Conservation (phyloP, 2,797 vertebrate genomes). For the Glyptemys insculpta region DNA sequence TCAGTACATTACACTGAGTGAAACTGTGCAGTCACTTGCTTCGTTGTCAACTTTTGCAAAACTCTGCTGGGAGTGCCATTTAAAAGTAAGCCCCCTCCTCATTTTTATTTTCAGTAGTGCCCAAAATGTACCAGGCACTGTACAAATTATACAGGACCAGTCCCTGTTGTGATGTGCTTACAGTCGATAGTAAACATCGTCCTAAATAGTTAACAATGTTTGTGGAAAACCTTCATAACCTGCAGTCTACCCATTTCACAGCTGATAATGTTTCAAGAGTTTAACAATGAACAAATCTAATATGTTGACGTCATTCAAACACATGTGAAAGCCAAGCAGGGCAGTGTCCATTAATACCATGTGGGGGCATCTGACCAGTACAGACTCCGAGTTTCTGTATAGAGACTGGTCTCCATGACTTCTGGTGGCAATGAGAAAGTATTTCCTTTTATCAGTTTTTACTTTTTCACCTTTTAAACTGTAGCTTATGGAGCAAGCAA, state of each 20-base stretch:
- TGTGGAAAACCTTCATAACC: background rate
- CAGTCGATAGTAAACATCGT: background rate
- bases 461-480: conserved; percentile 4
- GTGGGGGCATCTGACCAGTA: background rate
- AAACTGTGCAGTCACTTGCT: background rate
- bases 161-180: background rate
- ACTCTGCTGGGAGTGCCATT: background rate
- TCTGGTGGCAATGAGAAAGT: background rate
- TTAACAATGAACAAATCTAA: background rate
- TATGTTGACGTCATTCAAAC: background rate
- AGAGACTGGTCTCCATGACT: background rate
- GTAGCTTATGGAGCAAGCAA: fast-evolving
- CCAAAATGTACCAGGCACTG: background rate
- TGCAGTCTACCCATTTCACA: background rate
- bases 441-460: background rate
- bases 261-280: background rate
- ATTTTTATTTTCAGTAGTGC: background rate
- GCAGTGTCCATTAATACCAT: background rate
- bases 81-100: background rate
- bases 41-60: background rate
- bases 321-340: background rate
- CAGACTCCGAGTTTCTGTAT: background rate
- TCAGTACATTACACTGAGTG: background rate
- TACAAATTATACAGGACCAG: background rate
- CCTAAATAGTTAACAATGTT: background rate